phyloP scores from a whole-genome alignment of 2,888 invertebrate genomes.

The Elysia crispata region DNA sequence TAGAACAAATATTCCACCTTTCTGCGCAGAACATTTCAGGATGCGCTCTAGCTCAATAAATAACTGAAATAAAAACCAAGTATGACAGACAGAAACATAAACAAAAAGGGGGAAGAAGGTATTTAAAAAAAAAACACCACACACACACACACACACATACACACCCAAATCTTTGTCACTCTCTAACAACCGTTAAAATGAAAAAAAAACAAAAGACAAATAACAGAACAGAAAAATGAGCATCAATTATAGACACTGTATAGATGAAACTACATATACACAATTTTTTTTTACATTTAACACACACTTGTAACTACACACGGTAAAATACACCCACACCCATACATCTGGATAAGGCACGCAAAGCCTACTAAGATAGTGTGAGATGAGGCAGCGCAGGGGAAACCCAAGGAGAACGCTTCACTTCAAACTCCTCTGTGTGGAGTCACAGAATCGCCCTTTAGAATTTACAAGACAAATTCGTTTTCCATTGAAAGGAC shows the following conservation, averaged over 20 bases:
- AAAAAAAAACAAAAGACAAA: no score
- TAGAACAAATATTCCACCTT: slow-evolving; percentile 98
- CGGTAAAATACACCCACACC: neutral
- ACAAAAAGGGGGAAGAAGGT: neutral
- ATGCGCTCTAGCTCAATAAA: slow-evolving; percentile 99
- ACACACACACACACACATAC: slow-evolving; percentile 6
- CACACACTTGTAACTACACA: slow-evolving; percentile 6
- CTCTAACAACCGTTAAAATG: neutral
- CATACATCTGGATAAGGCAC: neutral
- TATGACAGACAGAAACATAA: neutral
- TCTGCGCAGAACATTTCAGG: slow-evolving; percentile 99
- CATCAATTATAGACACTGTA: neutral
- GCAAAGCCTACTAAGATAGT: neutral
- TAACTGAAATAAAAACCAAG: slow-evolving; percentile 87
- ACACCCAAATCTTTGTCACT: neutral
- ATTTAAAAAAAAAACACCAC: neutral
- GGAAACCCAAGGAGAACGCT: neutral
- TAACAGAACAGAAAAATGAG: neutral
- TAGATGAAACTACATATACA: neutral
- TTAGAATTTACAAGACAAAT: no score
- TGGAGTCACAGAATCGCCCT: no score
- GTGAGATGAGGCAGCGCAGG: neutral
- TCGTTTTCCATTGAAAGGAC: no score
- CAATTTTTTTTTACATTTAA: neutral
- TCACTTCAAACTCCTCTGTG: no score